phyloP scores from a whole-genome alignment of 2,113 vertebrate species.

The Pseudopodoces humilis region DNA sequence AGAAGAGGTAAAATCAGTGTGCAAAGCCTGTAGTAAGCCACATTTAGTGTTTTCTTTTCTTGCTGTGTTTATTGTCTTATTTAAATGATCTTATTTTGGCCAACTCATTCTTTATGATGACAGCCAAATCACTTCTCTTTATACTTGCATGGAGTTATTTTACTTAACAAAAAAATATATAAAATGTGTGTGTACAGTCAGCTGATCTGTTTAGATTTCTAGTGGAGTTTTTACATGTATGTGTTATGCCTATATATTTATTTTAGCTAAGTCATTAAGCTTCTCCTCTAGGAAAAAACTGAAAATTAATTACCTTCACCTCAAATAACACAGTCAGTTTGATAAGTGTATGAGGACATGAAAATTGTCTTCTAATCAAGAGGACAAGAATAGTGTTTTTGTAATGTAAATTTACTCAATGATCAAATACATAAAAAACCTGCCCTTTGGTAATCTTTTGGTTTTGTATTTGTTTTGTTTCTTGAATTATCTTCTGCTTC shows the following conservation, averaged over 20 bases:
- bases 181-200: background rate
- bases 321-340: background rate
- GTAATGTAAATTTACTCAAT: background rate
- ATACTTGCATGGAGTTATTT: background rate
- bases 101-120: background rate
- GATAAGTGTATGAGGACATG: background rate
- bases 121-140: background rate
- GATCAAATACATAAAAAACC: background rate
- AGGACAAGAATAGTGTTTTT: background rate
- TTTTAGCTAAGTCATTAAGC: background rate
- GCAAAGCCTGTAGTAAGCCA: background rate
- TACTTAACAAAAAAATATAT: background rate
- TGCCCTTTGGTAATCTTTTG: background rate
- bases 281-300: background rate
- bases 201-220: background rate
- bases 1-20: background rate
- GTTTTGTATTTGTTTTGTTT: background rate
- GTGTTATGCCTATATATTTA: background rate
- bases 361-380: background rate
- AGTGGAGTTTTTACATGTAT: background rate
- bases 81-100: background rate
- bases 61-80: background rate
- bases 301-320: background rate
- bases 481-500: background rate
- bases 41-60: background rate